Percentiles rank a stretch among this genome's conserved stretches.
Conservation (phyloP, 2,888 invertebrate genomes). For the Noctua janthe region DNA sequence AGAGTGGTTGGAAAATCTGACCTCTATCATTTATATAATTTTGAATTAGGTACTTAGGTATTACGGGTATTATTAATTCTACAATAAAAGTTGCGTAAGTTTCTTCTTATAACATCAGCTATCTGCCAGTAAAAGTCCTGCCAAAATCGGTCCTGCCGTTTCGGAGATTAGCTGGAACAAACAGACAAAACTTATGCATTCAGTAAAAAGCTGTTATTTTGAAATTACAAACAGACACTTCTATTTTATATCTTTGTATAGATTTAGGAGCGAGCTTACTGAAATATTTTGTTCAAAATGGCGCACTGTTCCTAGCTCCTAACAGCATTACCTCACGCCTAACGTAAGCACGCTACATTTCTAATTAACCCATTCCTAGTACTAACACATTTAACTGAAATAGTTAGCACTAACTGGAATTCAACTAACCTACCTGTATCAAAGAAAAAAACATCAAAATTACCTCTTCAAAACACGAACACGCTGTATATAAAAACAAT, state of each 20-base stretch:
- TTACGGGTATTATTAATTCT: too few relatives aligned
- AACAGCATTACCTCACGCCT: conserved; percentile 1
- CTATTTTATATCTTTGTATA: too few relatives aligned
- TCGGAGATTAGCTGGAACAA: too few relatives aligned
- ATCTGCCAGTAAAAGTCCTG: too few relatives aligned
- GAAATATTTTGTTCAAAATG: not conserved
- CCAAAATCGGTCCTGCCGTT: too few relatives aligned
- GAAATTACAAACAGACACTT: not conserved
- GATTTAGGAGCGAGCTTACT: not conserved
- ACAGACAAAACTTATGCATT: too few relatives aligned
- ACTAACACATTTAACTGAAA: conserved; percentile 18
- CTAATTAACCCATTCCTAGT: conserved; percentile 46
- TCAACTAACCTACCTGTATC: not conserved
- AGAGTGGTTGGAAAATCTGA: conserved; percentile 60
- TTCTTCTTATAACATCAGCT: too few relatives aligned
- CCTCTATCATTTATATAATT: not conserved
- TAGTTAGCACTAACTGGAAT: conserved; percentile 30
- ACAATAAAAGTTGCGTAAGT: too few relatives aligned
- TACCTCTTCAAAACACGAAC: conserved; percentile 56
- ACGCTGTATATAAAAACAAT: conserved; percentile 78
- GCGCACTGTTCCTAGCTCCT: too few relatives aligned
- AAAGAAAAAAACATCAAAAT: conserved; percentile 37
- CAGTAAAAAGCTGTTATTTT: too few relatives aligned
- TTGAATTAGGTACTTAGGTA: too few relatives aligned
- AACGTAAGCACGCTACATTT: not conserved